Percentiles rank a stretch among this genome's conserved stretches.
Evolutionary conservation across 2,113 vertebrate species (phyloP).

Genomic region (Eclectus roratus): DNA sequence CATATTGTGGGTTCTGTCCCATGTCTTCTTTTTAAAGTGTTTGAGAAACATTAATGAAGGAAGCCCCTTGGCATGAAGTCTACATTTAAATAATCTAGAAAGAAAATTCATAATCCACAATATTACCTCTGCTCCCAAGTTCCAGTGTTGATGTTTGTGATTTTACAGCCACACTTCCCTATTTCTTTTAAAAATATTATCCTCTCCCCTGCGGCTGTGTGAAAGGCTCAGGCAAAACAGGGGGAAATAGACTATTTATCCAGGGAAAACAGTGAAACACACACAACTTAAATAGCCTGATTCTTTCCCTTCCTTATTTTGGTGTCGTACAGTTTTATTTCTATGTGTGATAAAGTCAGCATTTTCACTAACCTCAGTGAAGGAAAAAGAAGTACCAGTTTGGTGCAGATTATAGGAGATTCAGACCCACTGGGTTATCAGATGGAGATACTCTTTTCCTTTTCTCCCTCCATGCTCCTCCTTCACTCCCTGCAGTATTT

Average conservation of each 20-base stretch:
- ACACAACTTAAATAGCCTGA: not conserved
- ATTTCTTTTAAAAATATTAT: constrained; percentile 39
- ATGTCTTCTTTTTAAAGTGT: not conserved
- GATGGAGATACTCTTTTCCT: not conserved
- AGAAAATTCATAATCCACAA: not conserved
- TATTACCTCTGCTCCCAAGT: not conserved
- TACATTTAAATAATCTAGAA: not conserved
- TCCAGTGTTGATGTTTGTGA: constrained; percentile 19
- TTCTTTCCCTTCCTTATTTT: not conserved
- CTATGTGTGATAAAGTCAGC: not conserved
- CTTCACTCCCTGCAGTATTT: not conserved
- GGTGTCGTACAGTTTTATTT: not conserved
- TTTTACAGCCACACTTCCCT: constrained; percentile 25
- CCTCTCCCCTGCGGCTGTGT: not conserved
- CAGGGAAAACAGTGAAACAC: constrained; percentile 17
- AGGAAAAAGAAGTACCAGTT: not conserved
- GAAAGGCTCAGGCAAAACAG: constrained; percentile 1
- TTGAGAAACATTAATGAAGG: not conserved
- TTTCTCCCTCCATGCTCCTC: not conserved
- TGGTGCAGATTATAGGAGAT: not conserved
- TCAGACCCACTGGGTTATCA: not conserved
- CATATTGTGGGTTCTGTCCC: not conserved
- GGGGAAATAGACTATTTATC: not conserved
- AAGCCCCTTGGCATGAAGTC: not conserved
- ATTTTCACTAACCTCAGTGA: not conserved